Evolutionary conservation across 2,113 vertebrate species (phyloP).

Genomic region (Macroglossus sobrinus): DNA sequence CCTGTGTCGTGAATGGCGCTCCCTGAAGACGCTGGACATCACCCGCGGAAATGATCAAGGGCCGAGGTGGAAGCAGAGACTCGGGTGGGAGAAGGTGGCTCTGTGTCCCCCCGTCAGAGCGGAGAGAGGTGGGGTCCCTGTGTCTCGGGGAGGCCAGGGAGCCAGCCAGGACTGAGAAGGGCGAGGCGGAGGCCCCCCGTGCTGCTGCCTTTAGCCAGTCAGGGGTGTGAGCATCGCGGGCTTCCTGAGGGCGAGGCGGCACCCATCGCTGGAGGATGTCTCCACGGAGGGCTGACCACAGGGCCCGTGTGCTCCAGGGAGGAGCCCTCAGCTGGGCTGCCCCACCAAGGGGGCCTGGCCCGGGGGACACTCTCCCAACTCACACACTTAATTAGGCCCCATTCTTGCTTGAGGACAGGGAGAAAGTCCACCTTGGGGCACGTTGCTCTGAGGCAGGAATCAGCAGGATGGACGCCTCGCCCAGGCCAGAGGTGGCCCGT

Average conservation of each 20-base stretch:
- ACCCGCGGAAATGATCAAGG: too few species aligned
- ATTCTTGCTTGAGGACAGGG: neutral
- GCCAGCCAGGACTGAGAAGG: neutral
- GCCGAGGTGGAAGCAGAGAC: too few species aligned
- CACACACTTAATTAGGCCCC: neutral
- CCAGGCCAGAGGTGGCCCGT: too few species aligned
- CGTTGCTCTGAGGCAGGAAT: neutral
- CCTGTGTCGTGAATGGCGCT: too few species aligned
- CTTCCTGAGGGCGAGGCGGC: neutral
- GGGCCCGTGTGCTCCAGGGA: neutral
- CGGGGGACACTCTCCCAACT: neutral
- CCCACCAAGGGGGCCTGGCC: neutral
- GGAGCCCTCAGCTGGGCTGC: too few species aligned
- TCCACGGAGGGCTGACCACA: neutral
- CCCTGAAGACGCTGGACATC: too few species aligned
- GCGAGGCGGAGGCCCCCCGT: neutral
- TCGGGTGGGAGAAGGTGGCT: too few species aligned
- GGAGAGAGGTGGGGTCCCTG: too few species aligned
- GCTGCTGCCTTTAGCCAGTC: neutral
- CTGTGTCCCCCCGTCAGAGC: too few species aligned
- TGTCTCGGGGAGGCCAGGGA: too few species aligned
- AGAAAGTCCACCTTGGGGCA: neutral
- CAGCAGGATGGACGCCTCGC: neutral
- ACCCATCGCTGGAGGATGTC: neutral
- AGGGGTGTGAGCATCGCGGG: neutral